Conservation (phyloP, 2,888 invertebrate species). For the Parnassius apollo region DNA sequence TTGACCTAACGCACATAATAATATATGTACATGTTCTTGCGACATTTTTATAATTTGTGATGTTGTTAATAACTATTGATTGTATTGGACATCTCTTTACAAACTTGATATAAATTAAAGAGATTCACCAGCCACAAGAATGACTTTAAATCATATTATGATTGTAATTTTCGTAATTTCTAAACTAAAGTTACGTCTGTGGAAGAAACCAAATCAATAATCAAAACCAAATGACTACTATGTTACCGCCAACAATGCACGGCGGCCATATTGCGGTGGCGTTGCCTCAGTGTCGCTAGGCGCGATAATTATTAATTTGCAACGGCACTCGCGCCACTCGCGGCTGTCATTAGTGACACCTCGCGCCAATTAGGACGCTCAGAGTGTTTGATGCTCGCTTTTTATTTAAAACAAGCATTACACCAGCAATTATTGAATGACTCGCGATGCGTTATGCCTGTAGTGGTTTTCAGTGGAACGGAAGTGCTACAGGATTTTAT, state of each 20-base stretch:
- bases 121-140: too few relatives aligned
- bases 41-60: too few relatives aligned
- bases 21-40: too few relatives aligned
- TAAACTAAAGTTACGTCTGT: not conserved
- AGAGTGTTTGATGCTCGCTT: constrained; percentile 75
- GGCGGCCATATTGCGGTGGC: constrained; percentile 70
- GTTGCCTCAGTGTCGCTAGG: constrained; percentile 71
- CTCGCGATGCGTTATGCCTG: constrained; percentile 58
- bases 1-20: too few relatives aligned
- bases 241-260: constrained; percentile 61
- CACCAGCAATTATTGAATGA: constrained; percentile 76
- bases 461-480: constrained; percentile 56
- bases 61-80: too few relatives aligned
- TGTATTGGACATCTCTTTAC: too few relatives aligned
- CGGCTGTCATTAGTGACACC: constrained; percentile 78
- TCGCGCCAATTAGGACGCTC: constrained; percentile 76
- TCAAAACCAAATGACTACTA: constrained; percentile 55
- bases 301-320: constrained; percentile 80
- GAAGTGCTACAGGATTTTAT: constrained; percentile 44
- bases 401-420: constrained; percentile 76
- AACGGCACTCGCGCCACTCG: constrained; percentile 59
- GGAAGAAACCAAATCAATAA: constrained; percentile 38
- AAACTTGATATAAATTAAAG: too few relatives aligned
- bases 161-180: not conserved
- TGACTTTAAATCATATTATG: too few relatives aligned